These are phyloP conservation scores for Grallaria varia DNA, from an alignment of 2,113 vertebrate genomes.

Conservation along the genomic window DNA sequence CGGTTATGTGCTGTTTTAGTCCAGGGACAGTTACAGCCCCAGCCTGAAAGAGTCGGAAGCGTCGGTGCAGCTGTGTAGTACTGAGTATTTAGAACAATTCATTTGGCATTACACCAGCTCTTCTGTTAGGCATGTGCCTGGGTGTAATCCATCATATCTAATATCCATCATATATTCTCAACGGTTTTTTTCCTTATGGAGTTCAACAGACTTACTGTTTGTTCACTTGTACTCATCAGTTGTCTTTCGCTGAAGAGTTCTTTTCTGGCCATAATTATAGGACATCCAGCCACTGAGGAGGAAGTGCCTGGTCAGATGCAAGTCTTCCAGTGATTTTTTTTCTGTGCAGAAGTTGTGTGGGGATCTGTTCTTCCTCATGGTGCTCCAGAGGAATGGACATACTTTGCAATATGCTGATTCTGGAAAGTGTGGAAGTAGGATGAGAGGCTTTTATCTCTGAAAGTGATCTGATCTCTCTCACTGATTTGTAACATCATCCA, in stretches of 20 bases:
- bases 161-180: neutral
- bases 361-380: neutral
- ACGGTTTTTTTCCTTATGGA: neutral
- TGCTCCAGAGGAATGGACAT: neutral
- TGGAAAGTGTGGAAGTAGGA: neutral
- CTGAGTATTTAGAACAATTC: neutral
- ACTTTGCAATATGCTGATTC: fast-evolving
- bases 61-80: neutral
- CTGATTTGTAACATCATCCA: neutral
- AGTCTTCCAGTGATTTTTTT: neutral
- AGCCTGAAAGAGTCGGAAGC: neutral
- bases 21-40: neutral
- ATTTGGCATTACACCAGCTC: neutral
- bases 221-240: neutral
- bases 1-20: neutral
- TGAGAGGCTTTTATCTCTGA: neutral
- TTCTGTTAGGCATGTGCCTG: neutral
- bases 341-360: neutral
- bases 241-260: neutral
- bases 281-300: neutral
- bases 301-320: neutral
- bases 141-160: neutral
- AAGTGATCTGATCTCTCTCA: neutral
- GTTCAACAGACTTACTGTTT: neutral
- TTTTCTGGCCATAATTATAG: neutral